Base-by-base conservation (phyloP, 92 coral and sea anemone genomes). In the Phenganax marumi region DNA sequence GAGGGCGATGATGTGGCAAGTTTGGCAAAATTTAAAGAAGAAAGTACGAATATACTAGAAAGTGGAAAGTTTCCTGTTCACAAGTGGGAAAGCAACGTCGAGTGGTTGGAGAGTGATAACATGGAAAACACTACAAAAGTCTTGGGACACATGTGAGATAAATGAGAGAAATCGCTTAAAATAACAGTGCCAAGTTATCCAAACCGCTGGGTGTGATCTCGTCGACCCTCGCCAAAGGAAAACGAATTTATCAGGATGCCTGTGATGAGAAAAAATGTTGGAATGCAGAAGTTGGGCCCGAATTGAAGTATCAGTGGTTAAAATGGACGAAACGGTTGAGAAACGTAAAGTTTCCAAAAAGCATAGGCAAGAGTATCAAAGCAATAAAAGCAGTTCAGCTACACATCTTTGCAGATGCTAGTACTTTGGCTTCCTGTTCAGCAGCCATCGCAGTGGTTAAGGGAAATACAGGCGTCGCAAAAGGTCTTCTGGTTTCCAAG, bases 361-460 rank as follows among this genome's bases (percentile, higher is more conserved):
- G 43, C 43, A 33, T 33, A 33, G 5, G 43, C 43, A 33, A 33
- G 80, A 46, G 73, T 88, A 48, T 58, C 75, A 9, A 75, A 69
- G 65, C 79, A 55, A 56, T 85, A 25, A 77, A 70, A 54, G 85
- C 68, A 6, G 85, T 90, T 16, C 90, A 88, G 7, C 73, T 88
- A 18, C 91, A 88, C 55, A 68, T 85, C 64, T 88, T 90, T 68
- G 91, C 91, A 33, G 93, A 88, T 55, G 90, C 93, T 24, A 91
- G 93, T 71, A 88, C 82, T 21, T 19, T 82, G 13, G 89, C 91
- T 24, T 90, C 89, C 58, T 90, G 84, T 10, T 75, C 93, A 6
- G 91, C 82, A 11, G 63, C 91, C 48, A 85, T 90, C 8, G 89
- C 91, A 8, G 88, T 88, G 6, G 70, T 88, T 9, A 88, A 91